Evolutionary conservation across 2,113 vertebrate species (phyloP).

Genomic region (Pseudonaja textilis): DNA sequence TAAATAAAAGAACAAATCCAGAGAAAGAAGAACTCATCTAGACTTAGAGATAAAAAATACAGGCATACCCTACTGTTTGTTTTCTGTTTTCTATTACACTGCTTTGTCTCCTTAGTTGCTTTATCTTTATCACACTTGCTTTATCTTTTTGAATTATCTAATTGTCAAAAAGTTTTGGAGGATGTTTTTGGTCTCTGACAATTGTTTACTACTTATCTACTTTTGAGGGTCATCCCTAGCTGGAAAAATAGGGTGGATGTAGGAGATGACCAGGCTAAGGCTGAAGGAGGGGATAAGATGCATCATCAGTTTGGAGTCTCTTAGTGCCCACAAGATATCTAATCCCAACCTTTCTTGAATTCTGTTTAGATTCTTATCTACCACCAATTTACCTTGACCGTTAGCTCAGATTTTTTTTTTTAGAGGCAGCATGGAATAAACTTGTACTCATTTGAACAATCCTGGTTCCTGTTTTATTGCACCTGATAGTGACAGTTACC

Average conservation of each 20-base stretch:
- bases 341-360: background rate
- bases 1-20: background rate
- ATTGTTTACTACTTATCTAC: background rate
- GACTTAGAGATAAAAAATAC: background rate
- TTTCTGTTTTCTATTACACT: background rate
- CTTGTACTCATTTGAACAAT: background rate
- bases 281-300: background rate
- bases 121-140: background rate
- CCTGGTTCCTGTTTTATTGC: background rate
- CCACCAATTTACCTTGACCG: background rate
- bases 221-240: background rate
- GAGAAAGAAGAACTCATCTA: background rate
- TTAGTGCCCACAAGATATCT: background rate
- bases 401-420: background rate
- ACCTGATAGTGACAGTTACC: background rate
- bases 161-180: background rate
- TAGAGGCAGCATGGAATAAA: background rate
- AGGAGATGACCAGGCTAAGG: background rate
- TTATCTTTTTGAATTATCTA: background rate
- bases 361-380: background rate
- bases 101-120: background rate
- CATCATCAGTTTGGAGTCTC: background rate
- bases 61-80: background rate
- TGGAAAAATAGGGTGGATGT: background rate
- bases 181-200: background rate